Base-by-base conservation (phyloP, 2,888 invertebrate species). In the Ypsolopha scabrella region DNA sequence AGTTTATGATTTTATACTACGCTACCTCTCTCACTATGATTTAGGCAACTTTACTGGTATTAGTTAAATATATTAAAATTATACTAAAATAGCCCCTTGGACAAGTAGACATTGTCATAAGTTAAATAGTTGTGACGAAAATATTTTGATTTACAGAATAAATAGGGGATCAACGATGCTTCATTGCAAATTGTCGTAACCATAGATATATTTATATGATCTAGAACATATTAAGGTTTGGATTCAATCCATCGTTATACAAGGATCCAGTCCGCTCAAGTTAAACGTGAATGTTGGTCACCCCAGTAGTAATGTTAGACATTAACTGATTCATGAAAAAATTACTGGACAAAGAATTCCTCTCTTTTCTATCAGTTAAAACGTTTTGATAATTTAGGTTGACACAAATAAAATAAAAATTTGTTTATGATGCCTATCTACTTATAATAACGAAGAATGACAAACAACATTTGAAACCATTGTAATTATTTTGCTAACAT, bases 161-260 rank as follows among this genome's bases (percentile, higher is more conserved):
- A 3, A 24, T 24, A 24, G 4, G 24, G 4, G 24, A 24, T 24
- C 24, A 24, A 24, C 24, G 13, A 34, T 44, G 11, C 14, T 44
- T 38, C 8, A 10, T n/a, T 49, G 39, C 13, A 14, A 51, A 10
- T 52, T 41, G n/a, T 54, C 55, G 41, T 50, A 53, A 55, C 55
- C 62, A 68, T 67, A 70, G 61, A 77, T 82, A 85, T 85, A 86
- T 85, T 85, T 80, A 83, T 86, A 86, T 83, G 85, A 86, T 85
- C 85, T 86, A 86, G 85, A 86, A 86, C 78, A 45, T 50, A 43
- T 44, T 52, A 41, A 14, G 39, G 33, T 43, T 14, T 8, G 24
- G 45, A 34, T 33, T 45, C 24, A 33, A 9, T 45, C 7, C 45
- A 10, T 33, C 33, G 45, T 33, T 45, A 45, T 6, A 24, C 45